Evolutionary conservation across 1,140 invertebrate species (phyloP), one percentile per base, ranked within the genome.

Genomic region (Vollenhovia emeryi): DNA sequence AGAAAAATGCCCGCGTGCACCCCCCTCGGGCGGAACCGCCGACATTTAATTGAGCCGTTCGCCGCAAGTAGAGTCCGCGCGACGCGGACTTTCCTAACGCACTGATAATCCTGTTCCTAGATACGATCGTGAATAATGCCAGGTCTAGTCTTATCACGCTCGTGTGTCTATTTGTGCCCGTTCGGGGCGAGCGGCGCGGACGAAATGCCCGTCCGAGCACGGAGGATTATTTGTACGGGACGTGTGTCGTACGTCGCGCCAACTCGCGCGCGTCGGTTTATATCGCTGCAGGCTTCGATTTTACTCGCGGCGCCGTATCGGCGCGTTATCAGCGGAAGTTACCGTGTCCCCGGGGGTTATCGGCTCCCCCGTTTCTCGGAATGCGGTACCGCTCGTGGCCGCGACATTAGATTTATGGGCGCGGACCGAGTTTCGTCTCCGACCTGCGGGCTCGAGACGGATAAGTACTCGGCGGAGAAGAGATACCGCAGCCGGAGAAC

Each of bases 291-390:
- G n/a, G n/a, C n/a, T n/a, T n/a, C n/a, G 21, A 21, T 27, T 5
- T 78, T 48, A 66, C 9, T 33, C 27, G n/a, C 21, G 33, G n/a
- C 15, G 45, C 36, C 55, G 52, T 69, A 36, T 86, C 71, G 40
- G 40, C 55, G 30, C 64, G 71, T 48, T 89, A 89, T 89, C 88
- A 36, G 43, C 78, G 84, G 71, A 89, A 86, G 57, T 83, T 21
- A 76, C 48, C 50, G 50, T 15, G 13, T 13, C 24, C 36, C n/a
- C n/a, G n/a, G n/a, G 84, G 84, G 85, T 84, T 78, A 84, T 66
- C 73, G 21, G 45, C 33, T 79, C 79, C 55, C 18, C 60, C 18
- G 7, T 27, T 66, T 62, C 75, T 79, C n/a, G 48, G 43, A 84
- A 84, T 30, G 13, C 36, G 33, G 18, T 43, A 9, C n/a, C 45